Base-by-base conservation (phyloP, 2,888 invertebrate species). In the Rhagonycha fulva region DNA sequence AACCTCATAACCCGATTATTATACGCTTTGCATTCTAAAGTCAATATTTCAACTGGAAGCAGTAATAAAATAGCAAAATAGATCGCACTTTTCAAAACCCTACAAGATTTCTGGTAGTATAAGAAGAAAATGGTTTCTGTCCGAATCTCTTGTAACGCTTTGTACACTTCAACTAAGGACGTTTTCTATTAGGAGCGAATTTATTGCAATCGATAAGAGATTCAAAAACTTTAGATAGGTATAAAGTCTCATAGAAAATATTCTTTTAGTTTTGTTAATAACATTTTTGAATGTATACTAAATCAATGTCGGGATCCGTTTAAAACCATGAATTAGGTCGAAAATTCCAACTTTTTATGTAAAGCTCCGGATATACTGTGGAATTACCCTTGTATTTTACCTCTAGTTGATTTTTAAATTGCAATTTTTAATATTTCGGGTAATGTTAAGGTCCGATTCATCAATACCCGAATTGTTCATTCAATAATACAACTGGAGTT, bases 81-180 rank as follows among this genome's bases (percentile, higher is more conserved):
- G 74, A 70, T 62, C 19, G 74, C 63, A 70, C 62, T 74, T 73
- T 74, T 68, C 67, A 69, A 61, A 62, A 24, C 62, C 62, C 62
- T 62, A 74, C 68, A 30, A 66, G 63, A 66, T 62, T 68, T 72
- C 47, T 47, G 47, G 68, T 30, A 72, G 68, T 30, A 72, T 72
- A 72, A 72, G 72, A 68, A 68, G 71, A 66, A 47, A 68, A 63
- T 62, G 63, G 68, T 68, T 70, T 74, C 74, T 69, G 69, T 70
- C 74, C 74, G 69, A 74, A 72, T 74, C 69, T 70, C 69, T 72
- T 74, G 74, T 74, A 74, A 74, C 74, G 74, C 69, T 74, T 74
- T 74, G 74, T 74, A 74, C 74, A 74, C 74, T 74, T 74, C 69
- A 62, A 74, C 62, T 30, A 14, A 62, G 68, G 72, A 68, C 74